Conservation (phyloP, 2,797 vertebrate genomes). For the Peromyscus aztecus region DNA sequence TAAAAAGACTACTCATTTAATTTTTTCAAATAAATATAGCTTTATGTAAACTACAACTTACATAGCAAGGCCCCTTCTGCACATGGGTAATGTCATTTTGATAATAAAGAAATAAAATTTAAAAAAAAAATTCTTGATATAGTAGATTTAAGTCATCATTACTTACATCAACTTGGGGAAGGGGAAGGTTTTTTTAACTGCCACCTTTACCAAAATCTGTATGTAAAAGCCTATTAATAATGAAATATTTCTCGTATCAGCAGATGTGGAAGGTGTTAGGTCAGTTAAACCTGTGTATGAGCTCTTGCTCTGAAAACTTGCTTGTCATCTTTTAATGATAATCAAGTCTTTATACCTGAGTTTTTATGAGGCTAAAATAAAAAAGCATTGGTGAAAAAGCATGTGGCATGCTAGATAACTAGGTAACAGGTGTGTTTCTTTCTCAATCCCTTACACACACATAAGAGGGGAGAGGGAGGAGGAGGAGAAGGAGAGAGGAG, state of each 20-base stretch:
- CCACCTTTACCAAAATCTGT: neutral
- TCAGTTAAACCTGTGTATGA: neutral
- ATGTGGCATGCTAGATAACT: neutral
- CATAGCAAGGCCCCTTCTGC: neutral
- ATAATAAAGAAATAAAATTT: slow-evolving; percentile 31
- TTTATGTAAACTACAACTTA: neutral
- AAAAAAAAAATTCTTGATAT: neutral
- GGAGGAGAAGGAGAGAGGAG: neutral
- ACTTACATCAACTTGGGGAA: neutral
- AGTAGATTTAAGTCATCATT: slow-evolving; percentile 17
- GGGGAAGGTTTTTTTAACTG: neutral
- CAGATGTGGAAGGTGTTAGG: neutral
- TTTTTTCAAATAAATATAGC: slow-evolving; percentile 35
- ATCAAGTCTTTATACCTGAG: neutral
- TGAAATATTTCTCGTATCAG: neutral
- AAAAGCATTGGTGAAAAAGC: neutral
- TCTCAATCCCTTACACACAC: neutral
- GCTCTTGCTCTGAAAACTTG: slow-evolving; percentile 34
- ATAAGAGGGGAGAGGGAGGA: neutral
- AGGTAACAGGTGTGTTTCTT: slow-evolving; percentile 5
- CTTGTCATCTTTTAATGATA: neutral
- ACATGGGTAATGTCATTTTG: neutral
- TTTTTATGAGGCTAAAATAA: neutral
- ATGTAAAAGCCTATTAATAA: neutral
- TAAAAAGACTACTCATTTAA: neutral